Conservation (phyloP, 2,888 invertebrate genomes). For the Neoaliturus tenellus region DNA sequence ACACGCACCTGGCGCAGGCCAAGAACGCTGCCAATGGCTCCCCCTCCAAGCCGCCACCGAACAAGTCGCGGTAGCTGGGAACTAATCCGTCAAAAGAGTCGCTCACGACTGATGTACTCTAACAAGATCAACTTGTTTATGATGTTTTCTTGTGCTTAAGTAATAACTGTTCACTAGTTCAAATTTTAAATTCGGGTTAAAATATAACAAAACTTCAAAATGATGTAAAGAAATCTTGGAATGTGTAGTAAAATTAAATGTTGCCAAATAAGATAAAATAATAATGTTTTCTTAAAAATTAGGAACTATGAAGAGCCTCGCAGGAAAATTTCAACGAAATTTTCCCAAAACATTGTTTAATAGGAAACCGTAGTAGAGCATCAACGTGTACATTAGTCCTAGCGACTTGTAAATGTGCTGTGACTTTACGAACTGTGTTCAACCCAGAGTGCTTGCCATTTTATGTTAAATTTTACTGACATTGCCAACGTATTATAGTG, state of each 20-base stretch:
- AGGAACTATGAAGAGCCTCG: conserved; percentile 19
- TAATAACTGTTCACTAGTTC: not conserved
- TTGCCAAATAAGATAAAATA: too few species aligned
- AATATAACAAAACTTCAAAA: too few species aligned
- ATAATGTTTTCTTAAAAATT: too few species aligned
- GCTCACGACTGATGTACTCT: conserved; percentile 2
- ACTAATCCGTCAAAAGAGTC: not conserved
- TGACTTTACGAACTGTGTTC: conserved; percentile 54
- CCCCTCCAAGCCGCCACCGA: conserved; percentile 40
- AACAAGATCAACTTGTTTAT: too few species aligned
- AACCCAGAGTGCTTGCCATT: conserved; percentile 55
- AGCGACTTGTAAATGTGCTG: conserved; percentile 28
- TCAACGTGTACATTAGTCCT: not conserved
- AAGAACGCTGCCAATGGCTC: conserved; percentile 62
- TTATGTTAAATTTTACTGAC: conserved; percentile 21
- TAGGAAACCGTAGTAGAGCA: not conserved
- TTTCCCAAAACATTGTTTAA: not conserved
- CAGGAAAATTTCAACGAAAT: conserved; percentile 20
- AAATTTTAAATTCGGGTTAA: not conserved
- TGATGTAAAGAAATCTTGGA: too few species aligned
- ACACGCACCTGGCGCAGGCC: conserved; percentile 90
- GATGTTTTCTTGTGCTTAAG: too few species aligned
- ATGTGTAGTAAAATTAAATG: too few species aligned
- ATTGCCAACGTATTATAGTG: conserved; percentile 39
- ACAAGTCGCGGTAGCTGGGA: conserved; percentile 56